Evolutionary conservation across 2,113 vertebrate genomes (phyloP), one percentile per base, ranked within the genome.

Genomic region (Podarcis muralis): DNA sequence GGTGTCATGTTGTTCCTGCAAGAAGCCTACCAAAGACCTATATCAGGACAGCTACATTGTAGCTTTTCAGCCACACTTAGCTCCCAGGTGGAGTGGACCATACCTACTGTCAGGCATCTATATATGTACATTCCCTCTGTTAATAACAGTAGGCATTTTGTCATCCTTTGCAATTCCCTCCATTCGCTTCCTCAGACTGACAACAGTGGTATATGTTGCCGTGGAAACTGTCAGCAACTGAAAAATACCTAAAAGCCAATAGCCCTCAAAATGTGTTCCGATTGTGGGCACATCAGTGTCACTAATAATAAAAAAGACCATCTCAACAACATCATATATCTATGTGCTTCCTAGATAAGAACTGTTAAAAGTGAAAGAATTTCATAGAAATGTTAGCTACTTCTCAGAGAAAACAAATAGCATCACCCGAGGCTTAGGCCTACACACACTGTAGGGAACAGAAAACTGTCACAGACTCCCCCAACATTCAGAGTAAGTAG

Each of bases 171-270:
- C 25, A 77, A 79, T 74, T 83, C 59, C 85, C 75, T 77, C 74
- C 76, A 74, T 78, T 87, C 53, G 66, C 68, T 87, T 82, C 68
- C 88, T 80, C 68, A 88, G 69, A 76, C 43, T 83, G 82, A 69
- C 86, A 74, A n/a, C 40, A 37, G 69, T 30, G 72, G 16, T 53
- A 22, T 57, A 40, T 32, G 71, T 88, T 92, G 81, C 91, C 65
- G 90, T 87, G 40, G 90, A 68, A 92, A 93, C 86, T 6, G 40
- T 32, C 62, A 35, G 77, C 76, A 87, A 88, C 87, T 85, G 85
- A 87, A 86, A 89, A 85, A 62, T 89, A 75, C 53, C 81, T 79
- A 83, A 71, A 87, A 83, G 89, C 48, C 72, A 79, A 57, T 75
- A 65, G 69, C 35, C 77, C 68, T 77, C 83, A 81, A 37, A 72